Conservation (phyloP, 2,797 vertebrate genomes). For the Macropodus opercularis region DNA sequence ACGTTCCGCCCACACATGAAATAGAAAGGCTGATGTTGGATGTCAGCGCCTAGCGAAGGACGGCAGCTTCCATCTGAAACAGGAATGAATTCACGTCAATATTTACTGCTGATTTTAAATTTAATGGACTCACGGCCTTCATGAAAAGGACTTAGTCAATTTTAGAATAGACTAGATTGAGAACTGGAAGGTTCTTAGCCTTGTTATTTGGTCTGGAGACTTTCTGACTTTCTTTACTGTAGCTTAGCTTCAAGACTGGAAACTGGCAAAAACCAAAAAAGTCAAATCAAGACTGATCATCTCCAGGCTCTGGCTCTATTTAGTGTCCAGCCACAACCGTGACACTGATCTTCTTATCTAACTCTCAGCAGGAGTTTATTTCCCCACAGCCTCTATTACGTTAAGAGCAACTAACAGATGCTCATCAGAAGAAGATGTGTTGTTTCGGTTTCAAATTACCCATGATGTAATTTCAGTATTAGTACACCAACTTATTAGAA, state of each 20-base stretch:
- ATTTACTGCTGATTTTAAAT: no score
- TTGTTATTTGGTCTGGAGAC: no score
- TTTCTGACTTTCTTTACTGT: no score
- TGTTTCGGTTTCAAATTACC: constrained; percentile 40
- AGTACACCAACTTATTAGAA: constrained; percentile 1
- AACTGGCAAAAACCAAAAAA: no score
- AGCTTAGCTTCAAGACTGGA: no score
- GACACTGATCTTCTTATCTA: neutral
- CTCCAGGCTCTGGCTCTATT: neutral
- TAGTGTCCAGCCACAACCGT: neutral
- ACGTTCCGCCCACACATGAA: constrained; percentile 36
- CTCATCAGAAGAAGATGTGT: constrained; percentile 34
- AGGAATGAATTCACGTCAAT: no score
- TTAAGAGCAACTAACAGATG: constrained; percentile 16
- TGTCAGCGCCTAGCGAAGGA: neutral
- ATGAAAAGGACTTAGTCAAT: no score
- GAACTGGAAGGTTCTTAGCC: no score
- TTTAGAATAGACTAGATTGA: no score
- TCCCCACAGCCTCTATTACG: constrained; percentile 25
- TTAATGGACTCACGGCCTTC: no score
- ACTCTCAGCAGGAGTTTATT: neutral
- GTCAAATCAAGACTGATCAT: neutral
- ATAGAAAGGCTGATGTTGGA: neutral
- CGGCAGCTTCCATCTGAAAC: constrained; percentile 38
- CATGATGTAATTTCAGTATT: constrained; percentile 28